Percentiles rank a stretch among this genome's conserved stretches.
Evolutionary conservation across 2,797 vertebrate genomes (phyloP).

Genomic region (Lepilemur ruficaudatus): DNA sequence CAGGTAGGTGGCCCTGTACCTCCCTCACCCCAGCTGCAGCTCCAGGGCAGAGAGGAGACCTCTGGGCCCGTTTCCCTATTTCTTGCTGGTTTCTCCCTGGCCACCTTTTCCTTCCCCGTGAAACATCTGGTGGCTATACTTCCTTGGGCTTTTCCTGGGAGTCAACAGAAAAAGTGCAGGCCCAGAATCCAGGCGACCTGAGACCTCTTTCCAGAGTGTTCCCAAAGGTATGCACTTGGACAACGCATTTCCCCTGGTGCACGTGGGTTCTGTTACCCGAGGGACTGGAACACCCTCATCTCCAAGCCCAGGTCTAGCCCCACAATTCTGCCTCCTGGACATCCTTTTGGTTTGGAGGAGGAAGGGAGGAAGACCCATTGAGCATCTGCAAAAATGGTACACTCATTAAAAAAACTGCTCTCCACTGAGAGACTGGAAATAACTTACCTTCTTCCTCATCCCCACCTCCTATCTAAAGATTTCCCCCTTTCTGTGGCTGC

Average conservation of each 20-base stretch:
- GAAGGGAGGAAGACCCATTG: neutral
- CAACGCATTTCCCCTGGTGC: neutral
- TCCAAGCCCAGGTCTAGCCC: neutral
- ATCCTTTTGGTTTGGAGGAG: neutral
- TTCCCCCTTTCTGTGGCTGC: neutral
- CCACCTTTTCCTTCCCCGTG: neutral
- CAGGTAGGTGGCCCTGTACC: slow-evolving; percentile 87
- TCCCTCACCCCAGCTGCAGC: neutral
- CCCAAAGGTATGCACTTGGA: neutral
- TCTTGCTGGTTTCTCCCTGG: neutral
- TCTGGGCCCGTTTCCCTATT: neutral
- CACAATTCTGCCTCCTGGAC: neutral
- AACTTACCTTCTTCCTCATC: neutral
- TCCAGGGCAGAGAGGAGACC: neutral
- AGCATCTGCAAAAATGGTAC: neutral
- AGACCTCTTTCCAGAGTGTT: neutral
- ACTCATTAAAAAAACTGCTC: neutral
- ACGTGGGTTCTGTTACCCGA: neutral
- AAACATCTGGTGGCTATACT: neutral
- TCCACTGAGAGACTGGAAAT: neutral
- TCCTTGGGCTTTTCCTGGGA: neutral
- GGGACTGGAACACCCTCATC: neutral
- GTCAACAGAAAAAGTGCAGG: neutral
- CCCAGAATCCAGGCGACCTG: neutral
- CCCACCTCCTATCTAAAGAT: neutral